Evolutionary conservation across 2,113 vertebrate species (phyloP), one percentile per base, ranked within the genome.

Genomic region (Atherinomorus stipes): DNA sequence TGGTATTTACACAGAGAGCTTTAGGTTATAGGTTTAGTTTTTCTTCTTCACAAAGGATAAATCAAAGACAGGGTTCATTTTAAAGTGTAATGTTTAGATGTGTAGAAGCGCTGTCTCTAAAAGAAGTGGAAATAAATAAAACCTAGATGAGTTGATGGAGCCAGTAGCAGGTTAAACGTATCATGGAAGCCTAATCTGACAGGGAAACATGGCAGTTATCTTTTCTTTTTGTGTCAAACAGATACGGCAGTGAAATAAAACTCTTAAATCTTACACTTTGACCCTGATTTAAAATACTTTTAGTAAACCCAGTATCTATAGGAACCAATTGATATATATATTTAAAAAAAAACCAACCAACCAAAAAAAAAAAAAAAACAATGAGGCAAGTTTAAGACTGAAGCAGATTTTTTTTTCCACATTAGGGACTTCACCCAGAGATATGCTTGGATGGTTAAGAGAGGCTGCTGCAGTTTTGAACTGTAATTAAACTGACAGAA

Each of bases 401-500:
- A 49, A 52, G 34, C 54, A 72, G 37, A 58, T 38, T 40, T 56
- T 44, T 52, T 45, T 13, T 21, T 50, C 52, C n/a, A 65, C 67
- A 34, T 51, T 31, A 77, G 81, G 71, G 66, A 63, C 61, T 71
- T 75, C 50, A 71, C 26, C 49, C 53, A 65, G 28, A 65, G 66
- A 81, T 56, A 63, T 52, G 83, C 86, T 81, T 22, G 71, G 57
- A 26, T 78, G 62, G 45, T 80, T 83, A 69, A 74, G 73, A 80
- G 72, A 79, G 57, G 57, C 76, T 79, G 68, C 58, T 79, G 64
- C 66, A 72, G 71, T 79, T 83, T 57, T 80, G 56, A 83, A 83
- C 78, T 86, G 84, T 91, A 90, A 90, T 90, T 90, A 90, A 87
- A 83, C 68, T 77, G 86, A 74, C 86, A 86, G 86, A 85, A 87